These are phyloP conservation scores for Tetragnatha versicolor DNA, from an alignment of 1,140 invertebrate genomes.

Conservation along the genomic window DNA sequence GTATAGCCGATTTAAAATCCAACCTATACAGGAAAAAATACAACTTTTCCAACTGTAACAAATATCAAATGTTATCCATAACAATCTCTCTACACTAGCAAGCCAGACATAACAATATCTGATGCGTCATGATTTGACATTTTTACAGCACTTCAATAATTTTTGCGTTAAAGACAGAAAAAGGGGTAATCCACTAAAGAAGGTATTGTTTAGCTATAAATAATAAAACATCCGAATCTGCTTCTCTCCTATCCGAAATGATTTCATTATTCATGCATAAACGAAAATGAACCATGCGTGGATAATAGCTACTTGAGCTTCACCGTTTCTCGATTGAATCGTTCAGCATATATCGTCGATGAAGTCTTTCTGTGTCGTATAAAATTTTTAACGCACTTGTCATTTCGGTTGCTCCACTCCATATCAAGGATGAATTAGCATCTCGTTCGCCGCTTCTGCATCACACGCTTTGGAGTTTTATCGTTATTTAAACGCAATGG, in stretches of 20 bases:
- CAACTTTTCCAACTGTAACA: too few species aligned
- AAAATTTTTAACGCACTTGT: slow-evolving; percentile 31
- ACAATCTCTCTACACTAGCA: too few species aligned
- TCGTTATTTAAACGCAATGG: too few species aligned
- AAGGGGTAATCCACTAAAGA: slow-evolving; percentile 14
- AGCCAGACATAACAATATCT: too few species aligned
- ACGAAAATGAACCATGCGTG: slow-evolving; percentile 32
- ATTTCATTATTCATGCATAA: slow-evolving; percentile 39
- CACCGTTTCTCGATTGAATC: slow-evolving; percentile 17
- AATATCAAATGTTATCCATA: too few species aligned
- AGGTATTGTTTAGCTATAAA: slow-evolving; percentile 26
- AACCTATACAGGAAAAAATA: too few species aligned
- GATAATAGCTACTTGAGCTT: slow-evolving; percentile 29
- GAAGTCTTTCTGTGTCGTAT: slow-evolving; percentile 5
- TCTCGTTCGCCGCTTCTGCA: too few species aligned
- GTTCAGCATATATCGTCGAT: not conserved
- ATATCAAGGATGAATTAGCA: slow-evolving; percentile 11
- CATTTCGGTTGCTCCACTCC: slow-evolving; percentile 17
- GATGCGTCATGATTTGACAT: too few species aligned
- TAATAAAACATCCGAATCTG: slow-evolving; percentile 13
- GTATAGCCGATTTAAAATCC: too few species aligned
- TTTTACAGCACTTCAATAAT: too few species aligned
- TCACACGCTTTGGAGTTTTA: too few species aligned
- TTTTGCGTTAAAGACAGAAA: too few species aligned
- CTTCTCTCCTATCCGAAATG: slow-evolving; percentile 24